These are phyloP conservation scores for Sturnus vulgaris DNA, from an alignment of 2,113 vertebrate genomes.

Conservation along the genomic window DNA sequence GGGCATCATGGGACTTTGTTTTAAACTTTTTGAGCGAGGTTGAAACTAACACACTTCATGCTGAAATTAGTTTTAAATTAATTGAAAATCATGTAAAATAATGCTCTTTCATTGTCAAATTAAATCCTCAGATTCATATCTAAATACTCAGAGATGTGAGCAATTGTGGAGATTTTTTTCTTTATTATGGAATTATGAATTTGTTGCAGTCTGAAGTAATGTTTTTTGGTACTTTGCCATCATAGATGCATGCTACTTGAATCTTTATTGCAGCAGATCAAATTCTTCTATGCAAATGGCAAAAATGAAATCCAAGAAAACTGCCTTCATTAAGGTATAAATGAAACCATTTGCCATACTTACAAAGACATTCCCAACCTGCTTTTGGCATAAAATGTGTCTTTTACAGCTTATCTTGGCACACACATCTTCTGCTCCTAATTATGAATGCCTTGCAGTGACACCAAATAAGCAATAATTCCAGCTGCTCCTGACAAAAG, in stretches of 20 bases:
- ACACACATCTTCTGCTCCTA: slow-evolving; percentile 22
- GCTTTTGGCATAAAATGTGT: slow-evolving; percentile 59
- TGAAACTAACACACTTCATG: background rate
- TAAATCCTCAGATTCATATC: background rate
- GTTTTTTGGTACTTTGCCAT: background rate
- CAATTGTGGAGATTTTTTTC: background rate
- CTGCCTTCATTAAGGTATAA: slow-evolving; percentile 57
- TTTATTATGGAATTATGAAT: background rate
- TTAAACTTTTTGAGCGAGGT: background rate
- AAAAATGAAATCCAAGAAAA: slow-evolving; percentile 53
- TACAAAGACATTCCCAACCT: slow-evolving; percentile 53
- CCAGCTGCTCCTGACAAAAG: slow-evolving; percentile 58
- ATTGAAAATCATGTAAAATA: background rate
- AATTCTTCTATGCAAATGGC: slow-evolving; percentile 39
- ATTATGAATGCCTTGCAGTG: slow-evolving; percentile 62
- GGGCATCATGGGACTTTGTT: background rate
- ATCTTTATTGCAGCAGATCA: slow-evolving; percentile 45
- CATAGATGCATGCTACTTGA: background rate
- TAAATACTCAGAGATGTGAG: background rate
- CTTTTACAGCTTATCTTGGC: slow-evolving; percentile 54
- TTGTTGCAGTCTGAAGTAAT: background rate
- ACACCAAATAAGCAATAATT: slow-evolving; percentile 58
- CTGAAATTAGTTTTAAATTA: background rate
- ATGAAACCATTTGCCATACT: slow-evolving; percentile 46
- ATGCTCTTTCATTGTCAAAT: background rate